Evolutionary conservation across 2,888 invertebrate genomes (phyloP).

Genomic region (Chrysotoxum bicinctum): DNA sequence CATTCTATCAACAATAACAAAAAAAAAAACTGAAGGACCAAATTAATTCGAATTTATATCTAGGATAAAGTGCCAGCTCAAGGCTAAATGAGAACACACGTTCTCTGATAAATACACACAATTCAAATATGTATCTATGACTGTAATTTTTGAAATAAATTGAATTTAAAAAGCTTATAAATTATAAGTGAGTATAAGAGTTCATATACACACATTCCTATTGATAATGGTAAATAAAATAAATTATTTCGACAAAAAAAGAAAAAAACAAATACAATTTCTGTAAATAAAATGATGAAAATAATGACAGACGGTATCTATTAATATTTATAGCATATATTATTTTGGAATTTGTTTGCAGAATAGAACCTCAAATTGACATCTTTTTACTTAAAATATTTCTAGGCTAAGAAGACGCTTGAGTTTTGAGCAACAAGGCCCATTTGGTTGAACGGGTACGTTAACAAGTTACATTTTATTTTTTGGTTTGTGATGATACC

Average conservation of each 20-base stretch:
- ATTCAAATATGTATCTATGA: not conserved
- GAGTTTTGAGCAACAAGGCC: no score
- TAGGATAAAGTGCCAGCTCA: not conserved
- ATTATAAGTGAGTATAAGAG: no score
- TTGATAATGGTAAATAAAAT: not conserved
- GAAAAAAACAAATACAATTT: not conserved
- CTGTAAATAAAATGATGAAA: no score
- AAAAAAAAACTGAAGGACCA: not conserved
- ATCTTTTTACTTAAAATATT: no score
- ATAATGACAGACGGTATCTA: no score
- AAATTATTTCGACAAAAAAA: not conserved
- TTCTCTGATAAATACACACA: not conserved
- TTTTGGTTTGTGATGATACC: no score
- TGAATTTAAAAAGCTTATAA: not conserved
- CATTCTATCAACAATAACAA: not conserved
- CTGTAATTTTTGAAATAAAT: not conserved
- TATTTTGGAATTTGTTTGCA: no score
- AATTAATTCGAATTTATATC: not conserved
- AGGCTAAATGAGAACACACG: not conserved
- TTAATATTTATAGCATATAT: no score
- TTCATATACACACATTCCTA: not conserved
- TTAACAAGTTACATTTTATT: no score
- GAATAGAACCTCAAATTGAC: no score
- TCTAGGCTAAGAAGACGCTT: no score
- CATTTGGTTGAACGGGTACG: no score